These are phyloP conservation scores for Beaufortia kweichowensis DNA, from an alignment of 2,113 vertebrate genomes.

Conservation along the genomic window DNA sequence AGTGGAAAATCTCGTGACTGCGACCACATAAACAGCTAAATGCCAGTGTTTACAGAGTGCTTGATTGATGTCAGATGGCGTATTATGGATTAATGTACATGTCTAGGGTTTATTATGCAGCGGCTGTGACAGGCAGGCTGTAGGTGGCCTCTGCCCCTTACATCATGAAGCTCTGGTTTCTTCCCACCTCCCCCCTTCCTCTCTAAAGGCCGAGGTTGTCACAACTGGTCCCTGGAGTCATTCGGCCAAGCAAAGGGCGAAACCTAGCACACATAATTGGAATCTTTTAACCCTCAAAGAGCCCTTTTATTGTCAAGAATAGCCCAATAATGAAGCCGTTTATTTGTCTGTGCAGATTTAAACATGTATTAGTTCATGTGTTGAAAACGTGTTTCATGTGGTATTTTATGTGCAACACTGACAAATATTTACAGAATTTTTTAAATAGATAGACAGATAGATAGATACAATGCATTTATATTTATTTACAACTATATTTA, in stretches of 20 bases:
- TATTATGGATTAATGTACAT: constrained; percentile 47
- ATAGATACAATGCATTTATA: no score
- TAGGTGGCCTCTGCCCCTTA: constrained; percentile 44
- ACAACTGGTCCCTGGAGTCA: constrained; percentile 51
- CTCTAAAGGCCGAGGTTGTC: constrained; percentile 51
- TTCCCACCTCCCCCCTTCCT: constrained; percentile 25
- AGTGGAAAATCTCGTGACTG: constrained; percentile 26
- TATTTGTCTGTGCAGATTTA: constrained; percentile 15
- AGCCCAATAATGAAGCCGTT: not conserved
- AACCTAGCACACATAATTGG: constrained; percentile 48
- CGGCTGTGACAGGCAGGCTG: constrained; percentile 42
- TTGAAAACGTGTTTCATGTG: not conserved
- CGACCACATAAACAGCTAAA: constrained; percentile 48
- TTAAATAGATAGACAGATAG: no score
- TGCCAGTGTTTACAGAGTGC: constrained; percentile 19
- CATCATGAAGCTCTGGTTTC: constrained; percentile 27
- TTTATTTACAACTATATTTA: no score
- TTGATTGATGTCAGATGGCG: not conserved
- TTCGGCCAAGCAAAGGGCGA: constrained; percentile 50
- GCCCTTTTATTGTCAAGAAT: constrained; percentile 34
- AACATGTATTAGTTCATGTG: not conserved
- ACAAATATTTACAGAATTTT: no score
- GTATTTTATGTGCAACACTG: not conserved
- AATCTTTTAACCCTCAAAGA: constrained; percentile 49
- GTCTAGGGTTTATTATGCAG: constrained; percentile 46